Base-by-base conservation (phyloP, 2,797 vertebrate species). In the Gobio occitaniae region DNA sequence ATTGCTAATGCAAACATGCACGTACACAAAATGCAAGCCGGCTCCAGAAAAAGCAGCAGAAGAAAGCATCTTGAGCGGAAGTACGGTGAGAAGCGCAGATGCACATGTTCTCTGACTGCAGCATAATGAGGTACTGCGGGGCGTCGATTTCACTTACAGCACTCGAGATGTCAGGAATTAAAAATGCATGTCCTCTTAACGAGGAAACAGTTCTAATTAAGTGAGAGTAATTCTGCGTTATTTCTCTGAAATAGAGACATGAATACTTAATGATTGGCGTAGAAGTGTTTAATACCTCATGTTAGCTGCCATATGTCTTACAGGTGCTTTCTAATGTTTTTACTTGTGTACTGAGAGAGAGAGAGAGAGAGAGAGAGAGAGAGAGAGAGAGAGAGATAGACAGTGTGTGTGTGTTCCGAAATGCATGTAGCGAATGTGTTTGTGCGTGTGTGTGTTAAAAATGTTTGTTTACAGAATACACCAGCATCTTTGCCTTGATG, bases 121-220 rank as follows among this genome's bases (percentile, higher is more conserved):
- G 68, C 65, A 85, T 88, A 86, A 89, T 89, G 85, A 88, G 79
- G 71, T 80, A 86, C 84, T 80, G 77, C 50, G 48, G 84, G 86
- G 61, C 72, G 76, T 80, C 85, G 85, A 87, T 88, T 89, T 88
- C 85, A 85, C 81, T 85, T 84, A 82, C 83, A 84, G 82, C 82
- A 69, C 87, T 93, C 90, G 89, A 83, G 78, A 90, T 90, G 92
- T 91, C 86, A 86, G 86, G 82, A 85, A 81, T 94, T 93, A 92
- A 94, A 93, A 88, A 93, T 94, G 91, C 89, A 94, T 91, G 91
- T 72, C 47, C 87, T 89, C 88, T 56, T 80, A 84, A 89, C 78
- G 87, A 90, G 83, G 89, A 91, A 89, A 90, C 91, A 90, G 90
- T 91, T 92, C 92, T 93, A 94, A 95, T 95, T 94, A 94, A 94